Evolutionary conservation across 2,113 vertebrate species (phyloP).

Genomic region (Barnardius zonarius): DNA sequence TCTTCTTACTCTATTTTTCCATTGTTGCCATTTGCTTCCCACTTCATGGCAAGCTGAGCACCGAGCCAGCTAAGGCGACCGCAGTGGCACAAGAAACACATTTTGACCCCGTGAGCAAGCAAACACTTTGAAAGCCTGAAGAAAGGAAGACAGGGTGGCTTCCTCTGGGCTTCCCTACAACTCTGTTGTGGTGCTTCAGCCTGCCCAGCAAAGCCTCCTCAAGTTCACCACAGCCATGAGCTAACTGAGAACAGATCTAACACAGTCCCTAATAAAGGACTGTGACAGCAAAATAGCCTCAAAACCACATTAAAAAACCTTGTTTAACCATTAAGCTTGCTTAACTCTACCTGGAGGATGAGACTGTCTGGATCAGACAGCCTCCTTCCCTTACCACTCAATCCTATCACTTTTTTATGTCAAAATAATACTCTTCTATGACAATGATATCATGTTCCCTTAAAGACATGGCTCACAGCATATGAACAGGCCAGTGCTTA

Average conservation of each 20-base stretch:
- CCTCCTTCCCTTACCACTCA: neutral
- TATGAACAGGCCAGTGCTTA: neutral
- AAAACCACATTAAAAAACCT: neutral
- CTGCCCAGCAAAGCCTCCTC: neutral
- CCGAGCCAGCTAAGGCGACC: neutral
- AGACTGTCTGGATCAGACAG: neutral
- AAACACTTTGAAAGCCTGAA: neutral
- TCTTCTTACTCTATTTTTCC: neutral
- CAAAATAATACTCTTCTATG: neutral
- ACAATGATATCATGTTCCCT: neutral
- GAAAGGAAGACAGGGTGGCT: neutral
- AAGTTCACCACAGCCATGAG: neutral
- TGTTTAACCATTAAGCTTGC: neutral
- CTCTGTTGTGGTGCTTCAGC: neutral
- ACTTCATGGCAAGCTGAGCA: neutral
- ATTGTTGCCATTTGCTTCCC: neutral
- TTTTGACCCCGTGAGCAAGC: neutral
- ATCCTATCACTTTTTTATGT: neutral
- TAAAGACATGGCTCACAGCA: neutral
- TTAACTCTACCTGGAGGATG: neutral
- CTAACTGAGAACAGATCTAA: neutral
- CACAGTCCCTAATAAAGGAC: neutral
- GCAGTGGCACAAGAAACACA: neutral
- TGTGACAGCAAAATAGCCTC: neutral
- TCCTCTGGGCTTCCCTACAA: neutral